phyloP scores from a whole-genome alignment of 2,888 invertebrate genomes.

The Eudasyphora cyanicolor region DNA sequence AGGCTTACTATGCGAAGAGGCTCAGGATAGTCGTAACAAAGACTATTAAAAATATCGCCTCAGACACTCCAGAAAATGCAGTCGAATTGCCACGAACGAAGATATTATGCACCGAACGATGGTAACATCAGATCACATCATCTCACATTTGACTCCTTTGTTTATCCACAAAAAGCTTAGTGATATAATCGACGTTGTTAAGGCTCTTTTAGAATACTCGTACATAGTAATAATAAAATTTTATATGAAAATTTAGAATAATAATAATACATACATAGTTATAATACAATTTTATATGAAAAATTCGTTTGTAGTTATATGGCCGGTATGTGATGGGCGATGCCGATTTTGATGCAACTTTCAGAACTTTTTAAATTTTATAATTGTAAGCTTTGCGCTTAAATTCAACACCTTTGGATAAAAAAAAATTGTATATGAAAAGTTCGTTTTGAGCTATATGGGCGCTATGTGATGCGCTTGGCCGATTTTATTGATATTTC shows the following conservation, averaged over 20 bases:
- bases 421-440: not conserved
- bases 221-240: too few species aligned
- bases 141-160: too few species aligned
- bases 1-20: not conserved
- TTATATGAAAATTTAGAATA: too few species aligned
- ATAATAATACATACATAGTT: too few species aligned
- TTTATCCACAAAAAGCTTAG: not conserved
- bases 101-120: too few species aligned
- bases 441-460: not conserved
- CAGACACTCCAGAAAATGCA: too few species aligned
- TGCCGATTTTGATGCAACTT: too few species aligned
- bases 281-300: not conserved
- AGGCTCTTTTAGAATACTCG: slow-evolving; percentile 1
- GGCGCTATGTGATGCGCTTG: too few species aligned
- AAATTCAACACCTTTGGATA: not conserved
- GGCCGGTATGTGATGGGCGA: too few species aligned
- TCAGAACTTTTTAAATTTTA: too few species aligned
- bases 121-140: too few species aligned
- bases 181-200: not conserved
- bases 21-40: not conserved
- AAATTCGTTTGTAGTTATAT: not conserved
- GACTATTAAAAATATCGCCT: not conserved
- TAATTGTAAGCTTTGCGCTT: not conserved
- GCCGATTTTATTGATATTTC: not conserved
- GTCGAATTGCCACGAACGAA: not conserved